phyloP scores from a whole-genome alignment of 2,113 vertebrate genomes.

The Tonatia bakeri region DNA sequence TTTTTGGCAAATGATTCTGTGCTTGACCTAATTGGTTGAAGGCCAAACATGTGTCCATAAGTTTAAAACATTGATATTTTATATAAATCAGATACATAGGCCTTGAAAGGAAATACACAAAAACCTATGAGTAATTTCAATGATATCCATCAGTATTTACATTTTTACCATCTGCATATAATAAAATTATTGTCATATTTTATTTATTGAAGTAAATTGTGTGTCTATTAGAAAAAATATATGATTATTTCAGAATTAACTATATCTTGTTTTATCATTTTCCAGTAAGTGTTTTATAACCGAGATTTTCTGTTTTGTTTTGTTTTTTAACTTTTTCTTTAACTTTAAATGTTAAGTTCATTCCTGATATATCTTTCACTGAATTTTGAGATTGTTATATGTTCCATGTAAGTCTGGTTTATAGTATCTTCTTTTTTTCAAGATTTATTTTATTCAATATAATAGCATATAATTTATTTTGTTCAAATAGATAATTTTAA shows the following conservation, averaged over 20 bases:
- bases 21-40: conserved; percentile 61
- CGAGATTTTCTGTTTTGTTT: neutral
- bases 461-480: neutral
- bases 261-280: neutral
- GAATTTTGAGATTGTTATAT: conserved; percentile 15
- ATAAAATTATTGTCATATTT: conserved; percentile 43
- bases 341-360: neutral
- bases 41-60: conserved; percentile 58
- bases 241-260: conserved; percentile 11
- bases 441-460: neutral
- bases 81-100: conserved; percentile 54
- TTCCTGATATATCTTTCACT: conserved; percentile 17
- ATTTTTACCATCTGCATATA: neutral
- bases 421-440: neutral
- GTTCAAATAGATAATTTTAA: neutral
- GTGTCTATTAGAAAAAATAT: neutral
- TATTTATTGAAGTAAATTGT: neutral
- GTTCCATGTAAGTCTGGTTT: neutral
- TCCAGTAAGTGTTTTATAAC: conserved; percentile 19
- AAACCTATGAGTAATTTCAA: conserved; percentile 35
- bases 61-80: conserved; percentile 50
- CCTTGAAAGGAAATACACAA: conserved; percentile 11
- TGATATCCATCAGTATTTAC: conserved; percentile 38
- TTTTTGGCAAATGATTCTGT: conserved; percentile 77
- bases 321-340: neutral